Evolutionary conservation across 2,113 vertebrate genomes (phyloP), one percentile per base, ranked within the genome.

Genomic region (Apeltes quadracus): DNA sequence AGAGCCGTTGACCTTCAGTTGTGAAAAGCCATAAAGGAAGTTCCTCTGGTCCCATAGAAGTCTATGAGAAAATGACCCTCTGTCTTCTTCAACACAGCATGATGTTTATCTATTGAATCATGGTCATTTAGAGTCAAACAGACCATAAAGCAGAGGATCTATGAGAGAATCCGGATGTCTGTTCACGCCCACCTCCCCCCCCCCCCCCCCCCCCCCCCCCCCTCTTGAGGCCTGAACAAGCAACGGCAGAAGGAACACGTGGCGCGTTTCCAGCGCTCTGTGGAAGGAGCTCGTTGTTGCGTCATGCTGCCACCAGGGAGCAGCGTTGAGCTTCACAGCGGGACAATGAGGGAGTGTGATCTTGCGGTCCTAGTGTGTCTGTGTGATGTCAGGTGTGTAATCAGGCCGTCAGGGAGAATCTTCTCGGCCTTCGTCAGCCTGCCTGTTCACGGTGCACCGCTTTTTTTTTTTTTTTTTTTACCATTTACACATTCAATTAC

Each of bases 291-390:
- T 13, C 69, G 67, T 71, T 51, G 0, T 61, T 61, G 15, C 18
- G 2, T 12, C 0, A 2, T 13, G 1, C 46, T 50, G 7, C 80
- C 91, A 90, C 68, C 75, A 87, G 92, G 84, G 63, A 0, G 87
- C 78, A 87, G 79, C 63, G 68, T 81, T 72, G 71, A 69, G 63
- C 89, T 88, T 75, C 6, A 53, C 6, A 56, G 50, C 0, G 0
- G 27, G 53, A 15, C 34, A 25, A 36, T 53, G 36, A 72, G 36
- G 29, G 20, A 53, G 65, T 12, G 70, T 32, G 48, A 63, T 69
- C 16, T 56, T 15, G 46, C 27, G 11, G 55, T 54, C 34, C 10
- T 22, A 15, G 55, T 36, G 4, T 58, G 34, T 75, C 10, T 36
- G 41, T 36, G 66, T 55, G 48, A 8, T 66, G 27, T 51, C 48